Percentiles rank a stretch among this genome's conserved stretches.
Conservation (phyloP, 2,888 invertebrate species). For the Pardosa pseudoannulata region DNA sequence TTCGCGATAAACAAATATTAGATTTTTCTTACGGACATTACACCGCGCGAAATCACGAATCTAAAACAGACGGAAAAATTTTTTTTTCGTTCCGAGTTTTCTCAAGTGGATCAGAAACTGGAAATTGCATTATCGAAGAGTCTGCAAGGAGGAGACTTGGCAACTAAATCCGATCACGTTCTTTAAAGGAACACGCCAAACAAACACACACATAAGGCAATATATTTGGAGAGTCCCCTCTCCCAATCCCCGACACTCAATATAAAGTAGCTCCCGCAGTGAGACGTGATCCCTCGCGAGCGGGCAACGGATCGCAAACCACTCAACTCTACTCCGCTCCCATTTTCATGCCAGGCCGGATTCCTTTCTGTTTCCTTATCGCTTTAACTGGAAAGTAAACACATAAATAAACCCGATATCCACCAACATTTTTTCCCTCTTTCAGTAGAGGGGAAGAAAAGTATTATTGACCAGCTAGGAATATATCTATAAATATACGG, state of each 20-base stretch:
- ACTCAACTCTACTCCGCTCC: constrained; percentile 21
- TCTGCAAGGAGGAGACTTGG: not conserved
- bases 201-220: not conserved
- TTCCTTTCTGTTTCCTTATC: not conserved
- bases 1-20: not conserved
- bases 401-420: not conserved
- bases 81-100: too few relatives aligned
- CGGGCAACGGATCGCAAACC: not conserved
- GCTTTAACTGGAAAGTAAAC: not conserved
- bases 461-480: not conserved
- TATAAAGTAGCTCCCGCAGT: constrained; percentile 11
- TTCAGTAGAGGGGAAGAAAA: not conserved
- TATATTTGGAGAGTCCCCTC: not conserved
- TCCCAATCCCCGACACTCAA: constrained; percentile 27
- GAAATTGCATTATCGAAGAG: not conserved
- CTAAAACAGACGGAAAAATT: not conserved
- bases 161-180: not conserved
- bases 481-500: not conserved
- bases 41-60: not conserved
- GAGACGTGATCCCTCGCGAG: constrained; percentile 27
- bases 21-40: not conserved
- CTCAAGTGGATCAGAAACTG: constrained; percentile 2
- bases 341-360: not conserved
- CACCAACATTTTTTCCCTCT: too few relatives aligned
- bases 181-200: not conserved